Evolutionary conservation across 2,797 vertebrate species (phyloP), one percentile per base, ranked within the genome.

Genomic region (Argentina silus): DNA sequence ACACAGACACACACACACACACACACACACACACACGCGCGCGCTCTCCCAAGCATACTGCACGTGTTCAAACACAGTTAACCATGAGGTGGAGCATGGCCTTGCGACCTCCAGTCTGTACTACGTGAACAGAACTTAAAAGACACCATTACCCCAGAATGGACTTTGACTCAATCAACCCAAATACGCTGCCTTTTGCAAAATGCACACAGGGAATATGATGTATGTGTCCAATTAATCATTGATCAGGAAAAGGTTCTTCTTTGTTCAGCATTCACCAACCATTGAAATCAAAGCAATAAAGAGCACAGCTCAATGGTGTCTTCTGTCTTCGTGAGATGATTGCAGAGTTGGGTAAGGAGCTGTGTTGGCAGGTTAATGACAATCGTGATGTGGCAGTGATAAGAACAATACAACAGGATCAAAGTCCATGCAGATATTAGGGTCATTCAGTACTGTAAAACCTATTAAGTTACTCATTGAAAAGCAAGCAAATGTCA

Each of bases 331-430:
- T 68, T 55, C 19, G n/a, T 55, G 9, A 55, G 67, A 61, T 61
- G 9, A 61, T 61, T 36, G 27, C 27, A 36, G 4, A 2, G 11
- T 61, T 61, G 56, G 19, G 21, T 61, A 6, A 36, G 23, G 27
- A 1, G 59, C 6, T 36, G 59, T 61, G 11, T 71, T 61, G 61
- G n/a, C 59, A 64, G 50, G 59, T 70, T 70, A 74, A 75, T 78
- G 65, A 65, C 23, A 59, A 61, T 15, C 21, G 27, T 69, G 75
- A 78, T 63, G 23, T 78, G 78, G 73, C 75, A 69, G 64, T 69
- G 19, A 9, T 10, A 69, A 47, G 43, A 67, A 66, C 11, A 44
- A 59, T 17, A 42, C 15, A 66, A 73, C 67, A 44, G 23, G 59
- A 27, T 61, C 12, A 61, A 61, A 36, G 27, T 61, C 12, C 59